Evolutionary conservation across 2,888 invertebrate species (phyloP).

Genomic region (Pachycephus smyrnensis): DNA sequence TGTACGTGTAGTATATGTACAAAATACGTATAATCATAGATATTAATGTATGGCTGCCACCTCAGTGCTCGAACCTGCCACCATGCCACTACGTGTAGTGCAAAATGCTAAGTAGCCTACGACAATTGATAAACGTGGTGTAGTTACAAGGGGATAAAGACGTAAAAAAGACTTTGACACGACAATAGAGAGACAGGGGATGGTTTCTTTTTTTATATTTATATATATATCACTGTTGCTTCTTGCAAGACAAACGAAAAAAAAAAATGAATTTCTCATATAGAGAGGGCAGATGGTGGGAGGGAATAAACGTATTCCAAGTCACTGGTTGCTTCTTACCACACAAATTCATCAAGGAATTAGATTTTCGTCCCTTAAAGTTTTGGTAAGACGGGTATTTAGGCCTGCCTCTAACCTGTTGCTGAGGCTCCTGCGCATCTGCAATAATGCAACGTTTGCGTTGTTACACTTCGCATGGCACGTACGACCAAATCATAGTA

Average conservation of each 20-base stretch:
- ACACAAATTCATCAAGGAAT: conserved; percentile 96
- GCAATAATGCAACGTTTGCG: conserved; percentile 78
- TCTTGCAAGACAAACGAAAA: not conserved
- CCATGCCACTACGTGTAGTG: conserved; percentile 59
- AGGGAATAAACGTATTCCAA: conserved; percentile 54
- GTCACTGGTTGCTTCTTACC: conserved; percentile 79
- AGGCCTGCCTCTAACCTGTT: conserved; percentile 85
- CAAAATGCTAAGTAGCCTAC: not conserved
- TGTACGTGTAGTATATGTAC: conserved; percentile 5
- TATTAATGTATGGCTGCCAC: conserved; percentile 45
- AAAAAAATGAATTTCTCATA: conserved; percentile 1
- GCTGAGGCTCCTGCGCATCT: conserved; percentile 84
- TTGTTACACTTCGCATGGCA: conserved; percentile 68
- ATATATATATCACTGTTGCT: not conserved
- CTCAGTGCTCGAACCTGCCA: conserved; percentile 56
- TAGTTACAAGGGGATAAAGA: conserved; percentile 8
- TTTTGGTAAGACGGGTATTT: conserved; percentile 88
- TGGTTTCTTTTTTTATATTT: not conserved
- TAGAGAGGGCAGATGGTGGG: conserved; percentile 31
- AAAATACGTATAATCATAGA: not conserved
- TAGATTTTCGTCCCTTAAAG: conserved; percentile 93
- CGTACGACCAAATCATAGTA: conserved; percentile 35
- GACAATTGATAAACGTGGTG: conserved; percentile 5
- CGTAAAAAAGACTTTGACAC: conserved; percentile 16
- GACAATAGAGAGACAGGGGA: conserved; percentile 11